Base-by-base conservation (phyloP, 2,113 vertebrate species). In the Indri indri region DNA sequence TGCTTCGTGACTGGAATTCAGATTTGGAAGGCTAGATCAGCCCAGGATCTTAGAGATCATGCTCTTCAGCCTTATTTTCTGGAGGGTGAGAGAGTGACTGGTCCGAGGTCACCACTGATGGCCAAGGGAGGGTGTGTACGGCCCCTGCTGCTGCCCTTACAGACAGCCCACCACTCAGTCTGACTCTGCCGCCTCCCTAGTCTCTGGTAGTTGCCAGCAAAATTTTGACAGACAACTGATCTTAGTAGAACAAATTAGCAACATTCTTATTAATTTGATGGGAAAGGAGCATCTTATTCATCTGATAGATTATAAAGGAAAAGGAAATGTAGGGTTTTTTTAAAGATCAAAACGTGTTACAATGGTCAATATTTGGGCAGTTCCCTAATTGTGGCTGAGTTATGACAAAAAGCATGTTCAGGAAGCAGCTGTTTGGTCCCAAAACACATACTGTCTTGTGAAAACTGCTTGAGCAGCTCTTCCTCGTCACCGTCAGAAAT, bases 1-100 rank as follows among this genome's bases (percentile, higher is more conserved):
- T n/a, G n/a, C n/a, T n/a, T 84, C 63, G 86, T 98, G 98, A 91
- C 93, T 91, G 22, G 81, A 97, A 90, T 93, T 80, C 86, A 73
- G 40, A 94, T 77, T n/a, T 66, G 79, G 79, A 79, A 87, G 63
- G n/a, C 66, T 13, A 47, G 91, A 50, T 52, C 82, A 70, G 37
- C 84, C 59, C 79, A 89, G 97, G 54, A 80, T 74, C 95, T 89
- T 54, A 59, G 59, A 32, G 70, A 80, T 87, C 66, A 12, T 37
- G 61, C 8, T 86, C 89, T 59, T 61, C 34, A n/a, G 71, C 12
- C 74, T 80, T 70, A 7, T 18, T 63, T 57, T 88, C n/a, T 84
- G 34, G 76, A 91, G 47, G 42, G 12, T 0, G 0, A 76, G 52
- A 22, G 30, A 74, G 45, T 27, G 6, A 70, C 74, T 22, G 32